These are phyloP conservation scores for Ptyas mucosa DNA, from an alignment of 2,113 vertebrate genomes.

Conservation along the genomic window DNA sequence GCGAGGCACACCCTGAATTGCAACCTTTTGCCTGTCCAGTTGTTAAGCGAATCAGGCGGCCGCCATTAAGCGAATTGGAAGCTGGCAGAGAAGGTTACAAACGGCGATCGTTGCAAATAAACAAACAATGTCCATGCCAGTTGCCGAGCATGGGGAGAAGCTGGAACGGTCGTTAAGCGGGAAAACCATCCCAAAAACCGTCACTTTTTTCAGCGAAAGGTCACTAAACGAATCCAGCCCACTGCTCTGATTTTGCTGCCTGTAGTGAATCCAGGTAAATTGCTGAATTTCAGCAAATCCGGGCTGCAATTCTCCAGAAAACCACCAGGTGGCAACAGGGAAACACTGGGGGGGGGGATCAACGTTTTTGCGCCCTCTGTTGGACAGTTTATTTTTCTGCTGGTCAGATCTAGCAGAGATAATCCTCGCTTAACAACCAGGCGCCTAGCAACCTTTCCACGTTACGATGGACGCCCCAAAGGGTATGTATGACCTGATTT, in stretches of 20 bases:
- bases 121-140: background rate
- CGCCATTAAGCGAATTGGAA: background rate
- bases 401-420: background rate
- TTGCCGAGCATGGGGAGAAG: background rate
- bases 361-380: background rate
- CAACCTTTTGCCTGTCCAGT: too few relatives aligned
- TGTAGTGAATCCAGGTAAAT: background rate
- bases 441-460: background rate
- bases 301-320: background rate
- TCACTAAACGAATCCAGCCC: background rate
- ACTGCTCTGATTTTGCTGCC: background rate
- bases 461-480: background rate
- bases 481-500: fast-evolving
- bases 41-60: background rate
- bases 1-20: too few relatives aligned
- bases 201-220: background rate
- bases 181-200: background rate
- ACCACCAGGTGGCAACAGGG: background rate
- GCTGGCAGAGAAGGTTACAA: too few relatives aligned
- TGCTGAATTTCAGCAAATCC: background rate
- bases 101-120: fast-evolving
- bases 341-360: fast-evolving
- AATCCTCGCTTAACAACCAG: background rate
- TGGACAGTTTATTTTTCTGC: background rate
- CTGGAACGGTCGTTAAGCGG: too few relatives aligned